phyloP scores from a whole-genome alignment of 2,113 vertebrate species.

The Origma solitaria region DNA sequence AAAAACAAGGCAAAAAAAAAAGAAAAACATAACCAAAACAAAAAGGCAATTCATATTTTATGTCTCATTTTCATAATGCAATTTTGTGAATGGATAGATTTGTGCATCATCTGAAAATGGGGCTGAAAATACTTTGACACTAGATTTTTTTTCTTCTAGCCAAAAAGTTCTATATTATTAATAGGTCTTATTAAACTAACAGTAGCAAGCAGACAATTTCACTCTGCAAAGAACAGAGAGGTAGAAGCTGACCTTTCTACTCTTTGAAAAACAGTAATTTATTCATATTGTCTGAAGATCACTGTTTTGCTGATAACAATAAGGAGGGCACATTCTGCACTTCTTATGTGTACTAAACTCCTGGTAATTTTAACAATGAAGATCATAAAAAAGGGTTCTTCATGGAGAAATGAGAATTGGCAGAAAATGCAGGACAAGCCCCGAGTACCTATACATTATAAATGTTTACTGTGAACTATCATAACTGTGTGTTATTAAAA shows the following conservation, averaged over 20 bases:
- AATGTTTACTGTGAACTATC: neutral
- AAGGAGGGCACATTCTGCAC: neutral
- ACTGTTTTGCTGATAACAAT: neutral
- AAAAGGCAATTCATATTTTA: neutral
- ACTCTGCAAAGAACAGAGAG: neutral
- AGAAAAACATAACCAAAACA: neutral
- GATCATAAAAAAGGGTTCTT: neutral
- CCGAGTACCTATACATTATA: neutral
- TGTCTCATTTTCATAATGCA: neutral
- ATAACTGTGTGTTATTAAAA: neutral
- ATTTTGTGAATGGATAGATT: neutral
- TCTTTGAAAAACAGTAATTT: neutral
- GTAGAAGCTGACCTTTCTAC: slow-evolving; percentile 12
- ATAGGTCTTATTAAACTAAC: slow-evolving; percentile 9
- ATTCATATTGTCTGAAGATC: neutral
- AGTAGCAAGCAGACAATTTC: neutral
- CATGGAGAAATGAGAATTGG: neutral
- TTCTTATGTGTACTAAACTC: neutral
- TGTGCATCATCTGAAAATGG: neutral
- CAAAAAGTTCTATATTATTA: slow-evolving; percentile 7
- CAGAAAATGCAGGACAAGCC: neutral
- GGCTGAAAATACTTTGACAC: neutral
- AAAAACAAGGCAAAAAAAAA: neutral
- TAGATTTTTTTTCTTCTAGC: neutral
- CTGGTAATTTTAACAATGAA: neutral